Base-by-base conservation (phyloP, 2,113 vertebrate genomes). In the Cyphomyrus plagiostoma region DNA sequence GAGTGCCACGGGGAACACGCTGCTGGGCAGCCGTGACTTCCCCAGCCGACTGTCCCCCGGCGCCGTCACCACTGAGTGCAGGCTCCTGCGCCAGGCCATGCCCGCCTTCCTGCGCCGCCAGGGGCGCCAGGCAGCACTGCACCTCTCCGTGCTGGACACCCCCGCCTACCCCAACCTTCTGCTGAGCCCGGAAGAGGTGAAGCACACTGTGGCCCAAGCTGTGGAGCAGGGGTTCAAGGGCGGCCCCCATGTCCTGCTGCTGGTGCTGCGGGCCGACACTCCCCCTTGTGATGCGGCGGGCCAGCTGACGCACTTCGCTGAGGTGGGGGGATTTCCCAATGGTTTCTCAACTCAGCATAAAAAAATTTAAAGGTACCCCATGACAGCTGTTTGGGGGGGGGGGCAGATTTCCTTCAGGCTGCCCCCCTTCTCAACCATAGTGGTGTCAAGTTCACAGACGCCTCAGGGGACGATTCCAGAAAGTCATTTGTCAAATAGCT, bases 21-120 rank as follows among this genome's bases (percentile, higher is more conserved):
- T 98, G 82, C 90, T 98, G 93, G 97, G 97, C 74, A 97, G 96
- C 17, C 85, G 80, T 0, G 97, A 96, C 86, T 97, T 98, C 13
- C 88, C 90, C 23, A 96, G 96, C 1, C 89, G 35, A 0, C 0
- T 93, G 5, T 94, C 90, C 21, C 95, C 93, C 0, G 86, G 91
- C 46, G 95, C 96, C 0, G 91, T 96, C 91, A 96, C 96, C 0
- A 88, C 74, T 0, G 0, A 89, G 2, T 96, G 93, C 10, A 90
- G 50, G 49, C 92, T 96, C 0, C 93, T 95, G 1, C 66, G 87
- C 42, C 95, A 95, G 23, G 91, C 90, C 3, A 94, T 97, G 45
- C 90, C 0, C 0, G 83, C 87, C 1, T 95, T 95, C 58, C 84
- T 94, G 19, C 93, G 95, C 6, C 93, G 94, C 35, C 94, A 91